Evolutionary conservation across 2,888 invertebrate genomes (phyloP), one percentile per base, ranked within the genome.

Genomic region (Plutella xylostella): DNA sequence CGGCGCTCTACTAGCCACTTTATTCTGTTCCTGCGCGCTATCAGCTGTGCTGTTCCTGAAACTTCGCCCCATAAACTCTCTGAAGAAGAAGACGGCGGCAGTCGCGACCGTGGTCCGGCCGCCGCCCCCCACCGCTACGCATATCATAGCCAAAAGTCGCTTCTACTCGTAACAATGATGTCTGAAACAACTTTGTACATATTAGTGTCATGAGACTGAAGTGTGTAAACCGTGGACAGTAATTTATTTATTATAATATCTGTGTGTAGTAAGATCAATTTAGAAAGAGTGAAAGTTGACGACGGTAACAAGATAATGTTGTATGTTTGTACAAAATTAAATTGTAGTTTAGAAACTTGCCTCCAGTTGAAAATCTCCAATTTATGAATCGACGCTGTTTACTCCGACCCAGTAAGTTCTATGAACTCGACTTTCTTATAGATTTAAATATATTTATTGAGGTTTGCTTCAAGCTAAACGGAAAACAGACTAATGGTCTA

Each of bases 21-120:
- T 96, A 55, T 82, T 96, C 46, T 89, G 92, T 47, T 94, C 96
- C 9, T 96, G 95, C 65, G 85, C 94, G 25, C 87, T 95, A 52
- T 95, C 96, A 42, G 92, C 94, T 18, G 90, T 96, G 58, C 85
- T 96, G 15, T 96, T 93, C 71, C 86, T 95, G 38, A 89, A 93
- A 56, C 83, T 95, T 58, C 86, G 92, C 57, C 92, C 92, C 14
- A 90, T 92, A 55, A 78, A 87, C 4, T 74, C 85, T 30, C 58
- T 85, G 46, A 85, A 82, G 57, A 83, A 85, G 65, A 85, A 87
- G 57, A 87, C 86, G 11, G 82, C 85, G 34, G 74, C 82, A 1
- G 72, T 78, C 37, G 56, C 79, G 43, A 80, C 82, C 65, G 72
- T 82, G 71, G 63, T 77, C 2, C 72, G 79, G 59, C 79, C 80